These are phyloP conservation scores for Hypercompe scribonia DNA, from an alignment of 2,888 invertebrate species.

Conservation along the genomic window DNA sequence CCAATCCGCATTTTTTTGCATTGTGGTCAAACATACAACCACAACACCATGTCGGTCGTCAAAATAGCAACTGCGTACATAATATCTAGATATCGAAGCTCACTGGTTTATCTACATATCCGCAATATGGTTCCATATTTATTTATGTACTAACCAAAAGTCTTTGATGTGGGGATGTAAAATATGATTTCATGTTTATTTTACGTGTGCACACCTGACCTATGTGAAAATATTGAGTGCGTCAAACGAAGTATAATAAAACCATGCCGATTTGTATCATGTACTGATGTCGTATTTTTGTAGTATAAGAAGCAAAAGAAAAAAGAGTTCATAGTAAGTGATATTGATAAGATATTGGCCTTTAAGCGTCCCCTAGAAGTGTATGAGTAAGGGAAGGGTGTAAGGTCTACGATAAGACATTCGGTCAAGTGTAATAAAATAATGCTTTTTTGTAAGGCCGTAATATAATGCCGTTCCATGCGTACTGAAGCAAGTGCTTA, in stretches of 20 bases:
- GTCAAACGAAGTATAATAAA: neutral
- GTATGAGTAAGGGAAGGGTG: too few species aligned
- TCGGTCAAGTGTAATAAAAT: too few species aligned
- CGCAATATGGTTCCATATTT: slow-evolving; percentile 34
- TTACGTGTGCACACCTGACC: slow-evolving; percentile 2
- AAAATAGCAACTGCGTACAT: neutral
- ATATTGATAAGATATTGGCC: too few species aligned
- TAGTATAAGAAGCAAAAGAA: neutral
- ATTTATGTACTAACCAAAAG: slow-evolving; percentile 26
- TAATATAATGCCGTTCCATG: too few species aligned
- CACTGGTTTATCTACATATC: neutral
- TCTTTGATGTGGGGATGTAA: slow-evolving; percentile 13
- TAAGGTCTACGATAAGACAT: too few species aligned
- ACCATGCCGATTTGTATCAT: neutral
- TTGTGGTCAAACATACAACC: neutral
- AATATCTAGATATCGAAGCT: neutral
- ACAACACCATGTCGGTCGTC: neutral
- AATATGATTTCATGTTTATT: slow-evolving; percentile 18
- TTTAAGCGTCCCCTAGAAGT: too few species aligned
- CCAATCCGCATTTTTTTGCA: neutral
- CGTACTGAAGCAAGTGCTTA: too few species aligned
- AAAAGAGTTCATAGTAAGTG: neutral
- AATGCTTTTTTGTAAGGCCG: too few species aligned
- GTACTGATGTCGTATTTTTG: neutral
- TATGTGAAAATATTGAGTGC: neutral